phyloP scores from a whole-genome alignment of 2,113 vertebrate genomes.

The Solenodon paradoxus region DNA sequence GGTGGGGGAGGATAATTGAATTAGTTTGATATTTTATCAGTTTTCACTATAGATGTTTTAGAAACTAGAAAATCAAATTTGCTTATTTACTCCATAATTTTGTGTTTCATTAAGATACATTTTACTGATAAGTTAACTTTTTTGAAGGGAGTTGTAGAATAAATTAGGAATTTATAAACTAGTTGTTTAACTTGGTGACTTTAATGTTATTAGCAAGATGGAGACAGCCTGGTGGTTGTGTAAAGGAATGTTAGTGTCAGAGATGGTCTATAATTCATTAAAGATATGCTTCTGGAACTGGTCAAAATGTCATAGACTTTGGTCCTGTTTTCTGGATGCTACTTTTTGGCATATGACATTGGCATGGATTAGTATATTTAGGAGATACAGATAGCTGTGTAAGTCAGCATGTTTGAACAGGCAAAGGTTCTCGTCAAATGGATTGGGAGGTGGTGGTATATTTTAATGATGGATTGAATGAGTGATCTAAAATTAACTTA shows the following conservation, averaged over 20 bases:
- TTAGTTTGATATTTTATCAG: not conserved
- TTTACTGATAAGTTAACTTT: too few relatives aligned
- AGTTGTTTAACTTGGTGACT: not conserved
- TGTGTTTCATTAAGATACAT: not conserved
- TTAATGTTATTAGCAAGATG: not conserved
- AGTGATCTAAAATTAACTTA: not conserved
- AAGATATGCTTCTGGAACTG: not conserved
- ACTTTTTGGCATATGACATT: not conserved
- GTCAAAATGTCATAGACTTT: not conserved
- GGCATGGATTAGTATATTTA: not conserved
- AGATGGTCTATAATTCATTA: not conserved
- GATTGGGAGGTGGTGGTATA: not conserved
- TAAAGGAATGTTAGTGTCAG: not conserved
- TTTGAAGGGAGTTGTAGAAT: not conserved
- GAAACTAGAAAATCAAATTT: not conserved
- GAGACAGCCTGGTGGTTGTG: not conserved
- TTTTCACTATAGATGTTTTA: not conserved
- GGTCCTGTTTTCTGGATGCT: not conserved
- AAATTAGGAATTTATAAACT: not conserved
- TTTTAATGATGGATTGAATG: not conserved
- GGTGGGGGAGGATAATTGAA: not conserved
- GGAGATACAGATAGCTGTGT: not conserved
- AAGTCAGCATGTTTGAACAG: not conserved
- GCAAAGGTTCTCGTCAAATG: not conserved
- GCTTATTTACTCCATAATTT: constrained; percentile 2